Percentiles rank a stretch among this genome's conserved stretches.
phyloP scores from a whole-genome alignment of 2,888 invertebrate genomes.

The Drosophila kuntzei region DNA sequence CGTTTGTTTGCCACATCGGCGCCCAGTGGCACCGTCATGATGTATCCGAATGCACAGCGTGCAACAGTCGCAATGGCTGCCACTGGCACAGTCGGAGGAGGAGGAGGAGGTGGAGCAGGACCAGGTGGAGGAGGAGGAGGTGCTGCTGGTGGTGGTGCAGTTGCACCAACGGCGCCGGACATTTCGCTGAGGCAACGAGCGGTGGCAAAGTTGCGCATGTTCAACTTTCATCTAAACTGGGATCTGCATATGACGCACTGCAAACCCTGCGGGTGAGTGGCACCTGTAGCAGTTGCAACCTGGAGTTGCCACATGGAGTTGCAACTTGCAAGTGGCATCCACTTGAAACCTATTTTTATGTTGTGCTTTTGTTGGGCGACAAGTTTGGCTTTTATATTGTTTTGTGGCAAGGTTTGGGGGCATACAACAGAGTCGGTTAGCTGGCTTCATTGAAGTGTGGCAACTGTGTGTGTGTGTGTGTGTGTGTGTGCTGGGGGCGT shows the following conservation, averaged over 20 bases:
- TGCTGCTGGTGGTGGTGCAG: constrained; percentile 31
- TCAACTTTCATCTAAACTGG: constrained; percentile 86
- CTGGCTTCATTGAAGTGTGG: constrained; percentile 63
- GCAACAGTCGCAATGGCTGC: constrained; percentile 15
- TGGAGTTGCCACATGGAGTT: constrained; percentile 1
- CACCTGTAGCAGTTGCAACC: constrained; percentile 29
- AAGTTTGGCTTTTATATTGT: constrained; percentile 40
- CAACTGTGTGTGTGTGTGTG: no score
- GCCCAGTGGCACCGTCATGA: constrained; percentile 83
- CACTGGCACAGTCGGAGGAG: constrained; percentile 13
- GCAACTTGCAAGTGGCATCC: constrained; percentile 56
- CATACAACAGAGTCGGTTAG: constrained; percentile 47
- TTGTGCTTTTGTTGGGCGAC: constrained; percentile 72
- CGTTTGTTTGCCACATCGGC: constrained; percentile 82
- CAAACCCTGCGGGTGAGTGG: constrained; percentile 85
- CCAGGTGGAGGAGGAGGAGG: constrained; percentile 40
- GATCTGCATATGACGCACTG: constrained; percentile 86
- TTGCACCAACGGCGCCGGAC: constrained; percentile 76
- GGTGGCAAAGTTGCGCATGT: constrained; percentile 85
- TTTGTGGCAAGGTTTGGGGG: constrained; percentile 22
- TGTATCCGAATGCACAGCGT: constrained; percentile 82
- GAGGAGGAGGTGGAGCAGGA: constrained; percentile 18
- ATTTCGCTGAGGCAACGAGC: constrained; percentile 85
- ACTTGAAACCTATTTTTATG: constrained; percentile 71
- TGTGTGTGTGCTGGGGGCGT: constrained; percentile 44